Conservation (phyloP, 92 coral and sea anemone species). For the Actinernus sp. region DNA sequence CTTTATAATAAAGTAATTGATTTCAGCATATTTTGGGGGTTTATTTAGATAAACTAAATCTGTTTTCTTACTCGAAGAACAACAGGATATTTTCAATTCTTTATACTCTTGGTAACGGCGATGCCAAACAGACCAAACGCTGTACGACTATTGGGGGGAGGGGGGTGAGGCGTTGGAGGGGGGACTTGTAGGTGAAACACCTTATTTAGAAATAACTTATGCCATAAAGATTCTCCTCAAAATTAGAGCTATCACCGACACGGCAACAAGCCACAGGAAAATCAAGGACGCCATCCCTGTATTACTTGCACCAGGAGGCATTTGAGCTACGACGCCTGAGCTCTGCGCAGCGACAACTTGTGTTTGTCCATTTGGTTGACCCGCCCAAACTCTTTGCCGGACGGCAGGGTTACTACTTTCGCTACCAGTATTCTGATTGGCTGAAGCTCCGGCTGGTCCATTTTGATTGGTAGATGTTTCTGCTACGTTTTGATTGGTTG, state of each 20-base stretch:
- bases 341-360: constrained; percentile 7
- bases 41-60: no score
- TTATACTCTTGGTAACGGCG: no score
- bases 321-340: constrained; percentile 16
- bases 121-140: no score
- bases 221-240: constrained; percentile 73
- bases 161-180: no score
- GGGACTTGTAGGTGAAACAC: no score
- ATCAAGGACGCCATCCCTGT: constrained; percentile 81
- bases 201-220: no score
- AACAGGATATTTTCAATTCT: no score
- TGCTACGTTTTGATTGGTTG: constrained; percentile 24
- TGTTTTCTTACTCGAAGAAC: no score
- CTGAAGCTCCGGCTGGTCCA: neutral
- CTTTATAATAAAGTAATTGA: no score
- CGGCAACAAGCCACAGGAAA: constrained; percentile 72
- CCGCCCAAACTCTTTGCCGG: constrained; percentile 53
- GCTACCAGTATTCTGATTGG: constrained; percentile 47
- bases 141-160: no score
- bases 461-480: constrained; percentile 18
- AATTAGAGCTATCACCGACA: constrained; percentile 73
- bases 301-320: constrained; percentile 55
- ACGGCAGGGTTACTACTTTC: constrained; percentile 5
- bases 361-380: constrained; percentile 14
- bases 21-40: no score